Base-by-base conservation (phyloP, 2,888 invertebrate species). In the Cryptocheilus praepositus region DNA sequence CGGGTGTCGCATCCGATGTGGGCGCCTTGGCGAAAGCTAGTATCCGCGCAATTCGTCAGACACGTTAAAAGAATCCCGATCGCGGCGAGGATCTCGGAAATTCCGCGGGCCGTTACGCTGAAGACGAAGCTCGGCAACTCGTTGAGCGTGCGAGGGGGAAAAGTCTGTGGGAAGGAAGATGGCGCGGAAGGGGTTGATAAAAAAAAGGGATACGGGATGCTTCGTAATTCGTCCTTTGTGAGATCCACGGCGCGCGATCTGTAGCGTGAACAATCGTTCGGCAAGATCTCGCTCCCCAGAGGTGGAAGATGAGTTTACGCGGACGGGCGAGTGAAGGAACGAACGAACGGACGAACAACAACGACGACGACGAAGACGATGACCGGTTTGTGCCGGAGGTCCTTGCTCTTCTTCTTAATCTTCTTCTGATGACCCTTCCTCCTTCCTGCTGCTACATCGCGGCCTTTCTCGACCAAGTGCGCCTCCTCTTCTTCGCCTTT, bases 381-480 rank as follows among this genome's bases (percentile, higher is more conserved):
- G 79, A 79, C 79, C 79, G 79, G 79, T 79, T 79, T 49, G 66
- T 72, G 73, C 71, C 69, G 70, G 73, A 79, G 79, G 79, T 79
- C 76, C 77, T 79, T 79, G 79, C 78, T 79, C 79, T 73, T 79
- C 73, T 79, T 79, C 79, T 79, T 77, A 79, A 79, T 79, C 79
- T 79, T 77, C 70, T 70, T 45, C 68, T 66, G 73, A 79, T 79
- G 79, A 77, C 67, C 72, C 68, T 67, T 69, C 56, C 69, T 71
- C 61, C 74, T 71, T 63, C 63, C 72, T 71, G 49, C 73, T 67
- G 66, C 65, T 72, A 2, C 72, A n/a, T n/a, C 49, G 8, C 49
- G 16, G 15, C 19, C 36, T 58, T 61, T 21, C 53, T n/a, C 36
- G 22, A 5, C 56, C 16, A 36, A 11, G 7, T 7, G 8, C 36